phyloP scores from a whole-genome alignment of 2,113 vertebrate species.

The Herpetotheres cachinnans region DNA sequence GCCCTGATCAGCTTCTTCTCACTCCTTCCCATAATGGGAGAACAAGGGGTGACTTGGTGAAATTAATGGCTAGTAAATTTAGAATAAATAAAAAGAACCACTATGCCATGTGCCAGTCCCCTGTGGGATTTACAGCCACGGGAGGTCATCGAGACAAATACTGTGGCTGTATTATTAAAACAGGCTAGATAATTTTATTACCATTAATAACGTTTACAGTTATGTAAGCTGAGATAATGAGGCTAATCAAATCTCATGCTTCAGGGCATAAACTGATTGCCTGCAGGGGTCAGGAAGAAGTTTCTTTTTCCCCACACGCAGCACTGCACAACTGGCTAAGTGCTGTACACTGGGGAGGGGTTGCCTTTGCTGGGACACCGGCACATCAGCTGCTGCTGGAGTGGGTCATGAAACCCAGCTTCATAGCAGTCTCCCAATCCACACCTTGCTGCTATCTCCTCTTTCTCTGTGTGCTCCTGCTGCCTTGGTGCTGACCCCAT shows the following conservation, averaged over 20 bases:
- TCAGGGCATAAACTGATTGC: conserved; percentile 68
- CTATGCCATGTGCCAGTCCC: not conserved
- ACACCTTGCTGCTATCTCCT: not conserved
- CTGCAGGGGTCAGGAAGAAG: conserved; percentile 64
- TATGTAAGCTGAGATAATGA: conserved; percentile 71
- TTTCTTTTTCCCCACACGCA: conserved; percentile 20
- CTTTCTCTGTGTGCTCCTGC: not conserved
- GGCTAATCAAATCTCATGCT: conserved; percentile 74
- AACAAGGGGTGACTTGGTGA: conserved; percentile 10
- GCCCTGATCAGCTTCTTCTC: not conserved
- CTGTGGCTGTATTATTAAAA: conserved; percentile 61
- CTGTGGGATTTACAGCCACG: conserved; percentile 34
- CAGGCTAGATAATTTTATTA: conserved; percentile 70
- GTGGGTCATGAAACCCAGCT: not conserved
- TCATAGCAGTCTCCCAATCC: not conserved
- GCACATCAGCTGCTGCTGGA: not conserved
- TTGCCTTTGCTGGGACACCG: not conserved
- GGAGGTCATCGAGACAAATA: conserved; percentile 61
- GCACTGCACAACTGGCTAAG: not conserved
- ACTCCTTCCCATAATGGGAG: not conserved
- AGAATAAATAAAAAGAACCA: conserved; percentile 46
- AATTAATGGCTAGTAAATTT: conserved; percentile 51
- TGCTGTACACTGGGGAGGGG: too few relatives aligned
- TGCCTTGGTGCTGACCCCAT: not conserved
- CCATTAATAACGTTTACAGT: conserved; percentile 70